Evolutionary conservation across 2,113 vertebrate genomes (phyloP).

Genomic region (Ophthalmolycus amberensis): DNA sequence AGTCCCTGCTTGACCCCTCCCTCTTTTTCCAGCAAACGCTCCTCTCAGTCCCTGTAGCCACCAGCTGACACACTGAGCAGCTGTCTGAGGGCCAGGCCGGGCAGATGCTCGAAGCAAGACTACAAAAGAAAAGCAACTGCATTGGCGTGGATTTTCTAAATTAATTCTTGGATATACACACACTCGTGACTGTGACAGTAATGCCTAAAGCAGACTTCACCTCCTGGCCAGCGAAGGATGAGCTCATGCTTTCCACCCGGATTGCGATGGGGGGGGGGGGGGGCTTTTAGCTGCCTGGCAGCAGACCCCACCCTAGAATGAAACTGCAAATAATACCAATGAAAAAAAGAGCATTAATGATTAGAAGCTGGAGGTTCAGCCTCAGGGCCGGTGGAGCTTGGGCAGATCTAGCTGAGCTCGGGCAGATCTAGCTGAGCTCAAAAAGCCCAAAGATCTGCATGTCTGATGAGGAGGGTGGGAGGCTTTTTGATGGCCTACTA

Average conservation of each 20-base stretch:
- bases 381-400: conserved; percentile 21
- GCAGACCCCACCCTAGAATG: conserved; percentile 83
- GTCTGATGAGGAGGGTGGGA: conserved; percentile 52
- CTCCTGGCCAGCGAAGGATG: conserved; percentile 73
- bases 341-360: conserved; percentile 29
- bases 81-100: conserved; percentile 75
- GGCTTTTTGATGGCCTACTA: conserved; percentile 57
- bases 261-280: conserved; percentile 40
- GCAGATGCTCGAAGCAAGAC: conserved; percentile 48
- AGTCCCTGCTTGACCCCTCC: conserved; percentile 65
- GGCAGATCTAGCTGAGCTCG: conserved; percentile 24
- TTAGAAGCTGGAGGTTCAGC: conserved; percentile 9
- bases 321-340: conserved; percentile 68
- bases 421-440: conserved; percentile 30
- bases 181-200: conserved; percentile 61
- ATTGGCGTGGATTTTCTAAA: conserved; percentile 13
- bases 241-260: conserved; percentile 79
- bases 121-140: conserved; percentile 37
- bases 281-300: conserved; percentile 69
- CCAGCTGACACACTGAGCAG: conserved; percentile 85
- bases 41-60: conserved; percentile 67
- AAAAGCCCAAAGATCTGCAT: conserved; percentile 46
- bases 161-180: conserved; percentile 13
- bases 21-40: conserved; percentile 68
- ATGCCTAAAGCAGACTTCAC: conserved; percentile 79